Conservation (phyloP, 2,797 vertebrate genomes). For the Oryzias sinensis region DNA sequence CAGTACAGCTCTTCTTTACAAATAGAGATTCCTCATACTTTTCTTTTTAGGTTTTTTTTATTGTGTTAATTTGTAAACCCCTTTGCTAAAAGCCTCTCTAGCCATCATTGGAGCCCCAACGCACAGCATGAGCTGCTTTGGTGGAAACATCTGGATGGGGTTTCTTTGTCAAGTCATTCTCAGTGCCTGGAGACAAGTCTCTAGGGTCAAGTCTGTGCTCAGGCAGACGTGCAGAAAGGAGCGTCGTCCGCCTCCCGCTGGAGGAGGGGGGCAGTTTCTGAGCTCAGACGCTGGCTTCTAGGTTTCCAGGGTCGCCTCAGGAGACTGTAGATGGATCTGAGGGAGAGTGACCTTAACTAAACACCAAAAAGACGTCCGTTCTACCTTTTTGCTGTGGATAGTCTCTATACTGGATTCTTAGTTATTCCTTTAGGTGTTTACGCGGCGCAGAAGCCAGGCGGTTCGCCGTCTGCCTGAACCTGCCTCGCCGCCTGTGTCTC, state of each 20-base stretch:
- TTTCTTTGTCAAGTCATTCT: constrained; percentile 1
- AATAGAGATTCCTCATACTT: not conserved
- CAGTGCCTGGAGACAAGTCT: not conserved
- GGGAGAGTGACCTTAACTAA: constrained; percentile 28
- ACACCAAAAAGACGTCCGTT: constrained; percentile 5
- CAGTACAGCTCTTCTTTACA: too few species aligned
- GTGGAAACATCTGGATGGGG: constrained; percentile 1
- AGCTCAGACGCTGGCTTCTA: constrained; percentile 23
- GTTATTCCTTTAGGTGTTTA: not conserved
- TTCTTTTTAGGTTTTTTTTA: not conserved
- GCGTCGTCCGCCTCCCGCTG: not conserved
- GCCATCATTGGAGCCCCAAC: not conserved
- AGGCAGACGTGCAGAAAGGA: not conserved
- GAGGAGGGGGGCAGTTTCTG: not conserved
- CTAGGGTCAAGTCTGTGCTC: not conserved
- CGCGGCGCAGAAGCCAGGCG: not conserved
- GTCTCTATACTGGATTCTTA: too few species aligned
- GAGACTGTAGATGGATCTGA: constrained; percentile 6
- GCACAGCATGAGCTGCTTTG: not conserved
- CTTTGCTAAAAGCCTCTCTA: not conserved
- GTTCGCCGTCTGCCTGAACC: not conserved
- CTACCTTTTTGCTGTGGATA: not conserved
- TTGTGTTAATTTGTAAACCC: not conserved
- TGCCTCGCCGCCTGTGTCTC: constrained; percentile 12
- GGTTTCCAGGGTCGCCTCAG: constrained; percentile 35